Base-by-base conservation (phyloP, 2,888 invertebrate species). In the Platycheirus rosarum region DNA sequence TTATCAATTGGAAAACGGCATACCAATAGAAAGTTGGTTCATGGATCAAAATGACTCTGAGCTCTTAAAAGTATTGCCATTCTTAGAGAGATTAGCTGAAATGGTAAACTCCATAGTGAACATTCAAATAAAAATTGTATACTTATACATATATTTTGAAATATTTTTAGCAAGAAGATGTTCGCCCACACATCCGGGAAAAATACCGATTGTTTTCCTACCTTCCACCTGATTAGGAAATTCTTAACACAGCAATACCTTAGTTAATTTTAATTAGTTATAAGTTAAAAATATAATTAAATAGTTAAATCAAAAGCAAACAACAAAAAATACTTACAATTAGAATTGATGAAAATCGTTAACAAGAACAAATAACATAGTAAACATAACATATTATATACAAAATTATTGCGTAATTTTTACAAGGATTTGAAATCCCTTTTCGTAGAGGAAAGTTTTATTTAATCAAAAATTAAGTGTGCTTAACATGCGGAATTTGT, bases 21-120 rank as follows among this genome's bases (percentile, higher is more conserved):
- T 98, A 85, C 98, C 98, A 0, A 98, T 98, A 86, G 97, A 97
- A 92, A 97, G 97, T 90, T 98, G 98, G 98, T 98, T 98, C 91
- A 94, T 96, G 85, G 97, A 98, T 91, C 93, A 95, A 88, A 93
- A 93, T 62, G 98, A 98, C 91, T 94, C 94, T 37, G 98, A 98
- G 89, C 92, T 98, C 65, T 93, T 97, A 87, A 97, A 98, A 88
- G 91, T 98, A 86, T 91, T 98, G 91, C 98, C 98, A 32, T 98
- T 98, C 92, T 92, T 98, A 86, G 97, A 98, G 90, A 93, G 95
- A 87, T 92, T 97, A 84, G 95, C 96, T 48, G 93, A 94, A 88
- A 93, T 95, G 92, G 97, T 96, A 91, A 91, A 63, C 1, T 26
- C 11, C 23, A 9, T 73, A 73, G 11, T 53, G 44, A 1, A 13